Evolutionary conservation across 2,888 invertebrate species (phyloP), one percentile per base, ranked within the genome.

Genomic region (Tetragnatha montana): DNA sequence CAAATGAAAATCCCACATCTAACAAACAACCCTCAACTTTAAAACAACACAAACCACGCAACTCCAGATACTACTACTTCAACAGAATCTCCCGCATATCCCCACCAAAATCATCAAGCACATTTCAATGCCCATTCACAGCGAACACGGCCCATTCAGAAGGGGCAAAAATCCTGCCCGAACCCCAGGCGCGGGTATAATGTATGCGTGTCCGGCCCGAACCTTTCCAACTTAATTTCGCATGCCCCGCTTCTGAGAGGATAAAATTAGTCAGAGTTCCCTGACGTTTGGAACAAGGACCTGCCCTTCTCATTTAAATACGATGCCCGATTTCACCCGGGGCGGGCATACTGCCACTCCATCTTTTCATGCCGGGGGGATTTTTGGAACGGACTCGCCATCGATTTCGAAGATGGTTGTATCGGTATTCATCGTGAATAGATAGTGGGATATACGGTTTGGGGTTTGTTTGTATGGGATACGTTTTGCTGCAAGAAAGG

Each of bases 171-270:
- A 35, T 35, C 35, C 35, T 35, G 35, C 35, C 35, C 35, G 35
- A 35, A 35, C 35, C 35, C 35, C 68, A 68, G 21, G 60, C 60
- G 60, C 68, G 69, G 70, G 69, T 81, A 49, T 88, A 88, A 88
- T 88, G 70, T 82, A 88, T 88, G 50, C 81, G 51, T 76, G 76
- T 88, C 87, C 87, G 71, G 50, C 76, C 49, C 78, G 69, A 81
- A 69, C 78, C 79, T 60, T 74, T 60, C 87, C 81, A 88, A 88
- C 87, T 88, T 82, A 81, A 88, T 88, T 88, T 82, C 87, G 82
- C 78, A 88, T 88, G 76, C 87, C 35, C 35, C 50, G 71, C 81
- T 82, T 50, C 51, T 19, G 75, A 73, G 49, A 68, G 87, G 81
- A 70, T 88, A 76, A 81, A 88, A 88, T 88, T 81, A 88, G 87